Conservation (phyloP, 2,113 vertebrate genomes). For the Chlamydotis undulata region DNA sequence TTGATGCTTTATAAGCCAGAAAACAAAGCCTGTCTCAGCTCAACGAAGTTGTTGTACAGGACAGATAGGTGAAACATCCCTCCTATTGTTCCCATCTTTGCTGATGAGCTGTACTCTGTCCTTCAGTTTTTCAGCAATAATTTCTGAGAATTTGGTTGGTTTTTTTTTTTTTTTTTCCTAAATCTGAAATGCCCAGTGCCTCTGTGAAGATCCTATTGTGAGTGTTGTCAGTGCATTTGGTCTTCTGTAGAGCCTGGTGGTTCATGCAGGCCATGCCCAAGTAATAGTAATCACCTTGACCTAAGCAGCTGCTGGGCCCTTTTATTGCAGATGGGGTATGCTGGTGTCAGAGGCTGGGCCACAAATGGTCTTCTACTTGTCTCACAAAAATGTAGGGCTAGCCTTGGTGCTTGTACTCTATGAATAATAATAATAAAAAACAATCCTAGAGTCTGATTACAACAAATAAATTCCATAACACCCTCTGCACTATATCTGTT, state of each 20-base stretch:
- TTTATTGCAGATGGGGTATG: neutral
- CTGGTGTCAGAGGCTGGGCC: neutral
- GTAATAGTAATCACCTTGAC: neutral
- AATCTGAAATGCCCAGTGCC: neutral
- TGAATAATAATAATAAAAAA: constrained; percentile 54
- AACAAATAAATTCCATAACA: constrained; percentile 53
- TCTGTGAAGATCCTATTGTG: neutral
- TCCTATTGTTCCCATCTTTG: neutral
- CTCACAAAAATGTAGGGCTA: neutral
- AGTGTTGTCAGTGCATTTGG: neutral
- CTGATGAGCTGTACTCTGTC: neutral
- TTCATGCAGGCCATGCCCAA: neutral
- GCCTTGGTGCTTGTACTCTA: neutral
- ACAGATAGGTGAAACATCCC: neutral
- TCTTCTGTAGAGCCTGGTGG: neutral
- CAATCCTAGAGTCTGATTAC: constrained; percentile 56
- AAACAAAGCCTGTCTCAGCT: neutral
- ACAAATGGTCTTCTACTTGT: neutral
- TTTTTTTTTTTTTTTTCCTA: neutral
- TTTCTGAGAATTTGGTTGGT: neutral
- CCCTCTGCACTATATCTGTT: constrained; percentile 47
- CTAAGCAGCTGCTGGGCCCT: neutral
- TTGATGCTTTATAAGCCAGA: neutral
- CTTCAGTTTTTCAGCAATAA: neutral
- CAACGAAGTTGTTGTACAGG: neutral